Conservation (phyloP, 23 tunicate genomes). For the Phallusia fumigata region DNA sequence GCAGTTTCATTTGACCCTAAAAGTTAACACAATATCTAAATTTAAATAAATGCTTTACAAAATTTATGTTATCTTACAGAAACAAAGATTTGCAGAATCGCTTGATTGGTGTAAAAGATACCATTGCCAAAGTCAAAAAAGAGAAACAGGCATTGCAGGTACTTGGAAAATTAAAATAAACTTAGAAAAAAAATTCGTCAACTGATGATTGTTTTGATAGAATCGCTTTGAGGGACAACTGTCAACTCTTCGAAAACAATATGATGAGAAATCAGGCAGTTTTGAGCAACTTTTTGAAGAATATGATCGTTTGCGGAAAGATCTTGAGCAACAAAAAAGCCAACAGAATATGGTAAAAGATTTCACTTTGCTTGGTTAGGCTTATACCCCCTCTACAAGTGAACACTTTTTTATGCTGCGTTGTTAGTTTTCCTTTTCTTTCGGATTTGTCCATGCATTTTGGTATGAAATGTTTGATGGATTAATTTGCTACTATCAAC, state of each 20-base stretch:
- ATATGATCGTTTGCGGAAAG: not conserved
- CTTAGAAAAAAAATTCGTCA: too few species aligned
- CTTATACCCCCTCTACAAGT: too few species aligned
- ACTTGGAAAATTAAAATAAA: not conserved
- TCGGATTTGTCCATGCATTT: too few species aligned
- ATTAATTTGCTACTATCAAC: too few species aligned
- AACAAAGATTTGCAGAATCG: not conserved
- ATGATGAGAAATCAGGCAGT: not conserved
- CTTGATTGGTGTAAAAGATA: not conserved
- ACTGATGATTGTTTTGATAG: not conserved
- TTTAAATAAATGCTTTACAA: too few species aligned
- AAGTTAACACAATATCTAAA: too few species aligned
- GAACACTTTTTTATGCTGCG: too few species aligned
- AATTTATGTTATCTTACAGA: not conserved
- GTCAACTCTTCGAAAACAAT: not conserved
- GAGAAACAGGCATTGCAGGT: not conserved
- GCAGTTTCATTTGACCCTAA: too few species aligned
- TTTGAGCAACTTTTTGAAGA: not conserved
- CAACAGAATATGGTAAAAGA: too few species aligned
- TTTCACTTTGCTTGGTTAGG: too few species aligned
- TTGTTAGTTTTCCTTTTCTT: too few species aligned
- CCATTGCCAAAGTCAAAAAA: not conserved
- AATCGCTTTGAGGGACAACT: not conserved
- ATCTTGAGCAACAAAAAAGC: not conserved
- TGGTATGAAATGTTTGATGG: too few species aligned